Conservation (phyloP, 2,113 vertebrate genomes). For the Tetrax tetrax region DNA sequence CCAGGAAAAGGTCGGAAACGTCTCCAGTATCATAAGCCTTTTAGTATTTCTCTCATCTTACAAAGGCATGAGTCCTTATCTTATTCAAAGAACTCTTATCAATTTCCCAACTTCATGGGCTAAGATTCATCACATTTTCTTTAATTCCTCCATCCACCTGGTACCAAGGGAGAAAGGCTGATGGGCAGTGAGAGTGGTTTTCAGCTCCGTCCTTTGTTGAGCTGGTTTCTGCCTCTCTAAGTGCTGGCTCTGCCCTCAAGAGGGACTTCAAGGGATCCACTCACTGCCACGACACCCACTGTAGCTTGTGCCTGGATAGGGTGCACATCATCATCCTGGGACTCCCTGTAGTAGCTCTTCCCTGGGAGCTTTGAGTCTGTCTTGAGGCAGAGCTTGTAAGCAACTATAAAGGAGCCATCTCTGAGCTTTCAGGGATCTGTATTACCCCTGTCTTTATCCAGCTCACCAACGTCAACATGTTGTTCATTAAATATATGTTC, state of each 20-base stretch:
- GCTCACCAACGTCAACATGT: not conserved
- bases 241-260: not conserved
- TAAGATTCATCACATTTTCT: not conserved
- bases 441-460: not conserved
- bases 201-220: not conserved
- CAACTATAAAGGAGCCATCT: not conserved
- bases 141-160: not conserved
- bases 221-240: not conserved
- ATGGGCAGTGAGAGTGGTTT: not conserved
- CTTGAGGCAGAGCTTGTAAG: not conserved
- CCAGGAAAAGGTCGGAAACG: not conserved
- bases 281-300: not conserved
- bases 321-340: accelerated
- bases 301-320: too few species aligned
- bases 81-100: not conserved
- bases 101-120: not conserved
- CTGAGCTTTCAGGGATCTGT: not conserved
- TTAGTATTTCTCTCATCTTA: not conserved
- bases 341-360: not conserved
- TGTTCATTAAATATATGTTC: not conserved
- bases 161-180: not conserved
- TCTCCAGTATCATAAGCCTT: not conserved
- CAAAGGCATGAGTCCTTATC: not conserved
- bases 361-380: not conserved
- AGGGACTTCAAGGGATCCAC: not conserved